Evolutionary conservation across 2,113 vertebrate genomes (phyloP).

Genomic region (Ginglymostoma cirratum): DNA sequence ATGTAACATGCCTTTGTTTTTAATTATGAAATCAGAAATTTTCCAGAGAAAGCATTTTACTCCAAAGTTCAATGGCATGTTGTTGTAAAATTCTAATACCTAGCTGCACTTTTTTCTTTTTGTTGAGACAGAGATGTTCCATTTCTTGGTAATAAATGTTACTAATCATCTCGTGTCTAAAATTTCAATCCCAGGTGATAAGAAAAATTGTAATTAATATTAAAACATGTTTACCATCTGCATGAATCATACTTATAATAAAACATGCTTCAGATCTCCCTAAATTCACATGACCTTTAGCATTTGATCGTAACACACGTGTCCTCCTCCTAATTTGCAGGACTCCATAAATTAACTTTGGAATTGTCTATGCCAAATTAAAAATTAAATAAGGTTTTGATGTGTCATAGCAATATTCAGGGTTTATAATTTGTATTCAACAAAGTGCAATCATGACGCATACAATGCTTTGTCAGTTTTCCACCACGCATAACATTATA

Average conservation of each 20-base stretch:
- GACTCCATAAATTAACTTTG: neutral
- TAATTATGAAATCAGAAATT: neutral
- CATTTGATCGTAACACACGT: neutral
- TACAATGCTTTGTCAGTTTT: conserved; percentile 35
- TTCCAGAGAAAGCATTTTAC: neutral
- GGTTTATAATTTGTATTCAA: conserved; percentile 17
- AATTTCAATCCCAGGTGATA: neutral
- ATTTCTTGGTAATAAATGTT: neutral
- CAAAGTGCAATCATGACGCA: neutral
- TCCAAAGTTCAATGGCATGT: no score
- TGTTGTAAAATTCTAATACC: neutral
- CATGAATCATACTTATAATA: conserved; percentile 7
- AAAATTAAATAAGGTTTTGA: conserved; percentile 9
- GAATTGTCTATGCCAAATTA: neutral
- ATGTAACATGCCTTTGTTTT: neutral
- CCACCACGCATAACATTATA: neutral
- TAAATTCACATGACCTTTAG: conserved; percentile 35
- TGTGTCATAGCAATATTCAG: conserved; percentile 18
- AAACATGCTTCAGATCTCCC: neutral
- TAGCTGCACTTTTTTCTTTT: neutral
- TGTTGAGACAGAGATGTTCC: neutral
- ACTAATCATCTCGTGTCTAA: neutral
- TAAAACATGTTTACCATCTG: neutral
- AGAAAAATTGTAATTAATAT: neutral
- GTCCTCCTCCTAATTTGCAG: neutral